Evolutionary conservation across 2,888 invertebrate genomes (phyloP).

Genomic region (Lithodes maja): DNA sequence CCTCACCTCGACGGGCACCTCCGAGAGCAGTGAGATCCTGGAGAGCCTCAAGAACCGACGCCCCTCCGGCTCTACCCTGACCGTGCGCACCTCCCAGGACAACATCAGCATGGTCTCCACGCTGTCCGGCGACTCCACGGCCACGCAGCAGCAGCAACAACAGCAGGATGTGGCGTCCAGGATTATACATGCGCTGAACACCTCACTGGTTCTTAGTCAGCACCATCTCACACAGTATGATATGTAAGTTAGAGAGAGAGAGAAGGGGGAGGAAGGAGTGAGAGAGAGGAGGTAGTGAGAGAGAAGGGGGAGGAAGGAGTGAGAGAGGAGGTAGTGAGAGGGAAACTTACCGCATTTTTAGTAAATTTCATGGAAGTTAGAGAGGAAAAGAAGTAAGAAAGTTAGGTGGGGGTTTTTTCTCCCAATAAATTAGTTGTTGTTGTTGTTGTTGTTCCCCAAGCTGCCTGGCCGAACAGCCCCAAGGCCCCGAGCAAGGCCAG

Average conservation of each 20-base stretch:
- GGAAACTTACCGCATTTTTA: too few species aligned
- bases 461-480: too few species aligned
- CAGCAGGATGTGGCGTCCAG: constrained; percentile 59
- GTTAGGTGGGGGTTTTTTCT: too few species aligned
- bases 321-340: too few species aligned
- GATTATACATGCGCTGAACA: constrained; percentile 63
- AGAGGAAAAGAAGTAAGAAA: too few species aligned
- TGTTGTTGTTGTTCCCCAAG: too few species aligned
- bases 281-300: too few species aligned
- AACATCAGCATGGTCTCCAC: constrained; percentile 68
- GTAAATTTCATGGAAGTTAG: too few species aligned
- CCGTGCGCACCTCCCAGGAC: constrained; percentile 65
- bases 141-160: constrained; percentile 34
- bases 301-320: too few species aligned
- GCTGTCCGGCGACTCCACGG: constrained; percentile 42
- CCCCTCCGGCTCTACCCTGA: constrained; percentile 58
- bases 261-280: too few species aligned
- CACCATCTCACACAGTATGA: constrained; percentile 70
- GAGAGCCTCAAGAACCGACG: constrained; percentile 66
- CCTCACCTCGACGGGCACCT: constrained; percentile 54
- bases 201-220: constrained; percentile 66
- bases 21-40: constrained; percentile 54
- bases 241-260: constrained; percentile 18
- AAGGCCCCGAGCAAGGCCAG: too few species aligned
- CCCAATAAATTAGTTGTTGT: too few species aligned